Evolutionary conservation across 2,888 invertebrate genomes (phyloP).

Genomic region (Morinoia aosen): DNA sequence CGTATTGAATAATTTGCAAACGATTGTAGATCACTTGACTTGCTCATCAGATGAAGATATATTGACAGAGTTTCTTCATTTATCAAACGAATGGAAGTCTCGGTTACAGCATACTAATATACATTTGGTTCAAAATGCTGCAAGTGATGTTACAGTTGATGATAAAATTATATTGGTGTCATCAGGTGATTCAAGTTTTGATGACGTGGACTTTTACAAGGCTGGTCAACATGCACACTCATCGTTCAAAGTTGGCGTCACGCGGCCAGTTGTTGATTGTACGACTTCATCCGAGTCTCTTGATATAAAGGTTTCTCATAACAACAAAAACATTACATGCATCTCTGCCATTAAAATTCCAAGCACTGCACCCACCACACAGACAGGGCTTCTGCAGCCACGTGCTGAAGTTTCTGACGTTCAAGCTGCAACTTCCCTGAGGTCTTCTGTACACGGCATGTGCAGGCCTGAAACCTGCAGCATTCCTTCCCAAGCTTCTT

Average conservation of each 20-base stretch:
- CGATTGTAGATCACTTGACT: not conserved
- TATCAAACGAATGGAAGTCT: not conserved
- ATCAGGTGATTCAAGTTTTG: not conserved
- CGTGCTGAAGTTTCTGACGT: not conserved
- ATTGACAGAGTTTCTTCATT: not conserved
- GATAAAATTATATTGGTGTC: constrained; percentile 10
- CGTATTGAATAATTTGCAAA: not conserved
- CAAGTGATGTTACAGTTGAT: not conserved
- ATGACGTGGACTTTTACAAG: not conserved
- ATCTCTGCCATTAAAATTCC: not conserved
- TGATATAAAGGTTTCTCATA: not conserved
- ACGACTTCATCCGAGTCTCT: not conserved
- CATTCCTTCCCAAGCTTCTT: not conserved
- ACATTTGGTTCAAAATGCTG: not conserved
- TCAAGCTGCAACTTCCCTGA: not conserved
- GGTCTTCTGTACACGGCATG: not conserved
- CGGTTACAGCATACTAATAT: not conserved
- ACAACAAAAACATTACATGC: not conserved
- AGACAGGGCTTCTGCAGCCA: not conserved
- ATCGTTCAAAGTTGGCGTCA: not conserved
- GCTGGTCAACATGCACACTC: not conserved
- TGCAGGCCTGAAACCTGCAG: not conserved
- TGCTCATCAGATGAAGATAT: not conserved
- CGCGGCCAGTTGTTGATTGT: not conserved
- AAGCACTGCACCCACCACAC: not conserved